These are phyloP conservation scores for Actinemys pallida DNA, from an alignment of 2,113 vertebrate species.

Conservation along the genomic window DNA sequence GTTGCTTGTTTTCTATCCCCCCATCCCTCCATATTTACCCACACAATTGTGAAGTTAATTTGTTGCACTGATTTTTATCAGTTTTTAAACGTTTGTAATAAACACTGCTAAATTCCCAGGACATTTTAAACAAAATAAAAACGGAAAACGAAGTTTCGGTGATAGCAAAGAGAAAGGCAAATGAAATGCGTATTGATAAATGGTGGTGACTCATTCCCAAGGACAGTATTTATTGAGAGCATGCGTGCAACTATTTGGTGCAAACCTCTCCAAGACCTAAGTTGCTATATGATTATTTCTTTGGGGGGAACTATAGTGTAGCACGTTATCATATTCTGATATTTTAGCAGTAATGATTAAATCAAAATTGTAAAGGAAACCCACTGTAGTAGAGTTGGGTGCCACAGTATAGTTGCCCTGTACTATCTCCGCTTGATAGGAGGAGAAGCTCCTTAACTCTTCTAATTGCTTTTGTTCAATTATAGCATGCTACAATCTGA, in stretches of 20 bases:
- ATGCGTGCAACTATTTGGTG: slow-evolving; percentile 31
- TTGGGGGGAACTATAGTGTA: neutral
- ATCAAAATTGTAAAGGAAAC: slow-evolving; percentile 23
- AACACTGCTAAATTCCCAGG: neutral
- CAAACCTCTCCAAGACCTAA: neutral
- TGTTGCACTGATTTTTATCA: neutral
- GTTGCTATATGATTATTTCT: slow-evolving; percentile 25
- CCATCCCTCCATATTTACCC: neutral
- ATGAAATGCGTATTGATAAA: neutral
- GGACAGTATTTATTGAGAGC: neutral
- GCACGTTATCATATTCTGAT: neutral
- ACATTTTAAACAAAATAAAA: neutral
- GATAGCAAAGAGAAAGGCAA: neutral
- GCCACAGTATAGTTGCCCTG: neutral
- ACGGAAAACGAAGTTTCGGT: neutral
- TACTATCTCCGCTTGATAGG: slow-evolving; percentile 42
- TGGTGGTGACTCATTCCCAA: neutral
- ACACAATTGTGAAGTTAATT: neutral
- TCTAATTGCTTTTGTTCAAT: neutral
- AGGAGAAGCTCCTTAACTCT: slow-evolving; percentile 18
- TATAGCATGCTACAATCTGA: neutral
- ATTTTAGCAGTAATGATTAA: slow-evolving; percentile 1
- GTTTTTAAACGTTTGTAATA: neutral
- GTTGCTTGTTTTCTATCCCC: neutral
- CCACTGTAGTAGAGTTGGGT: slow-evolving; percentile 15